Evolutionary conservation across 2,888 invertebrate species (phyloP), one percentile per base, ranked within the genome.

Genomic region (Subacronicta megacephala): DNA sequence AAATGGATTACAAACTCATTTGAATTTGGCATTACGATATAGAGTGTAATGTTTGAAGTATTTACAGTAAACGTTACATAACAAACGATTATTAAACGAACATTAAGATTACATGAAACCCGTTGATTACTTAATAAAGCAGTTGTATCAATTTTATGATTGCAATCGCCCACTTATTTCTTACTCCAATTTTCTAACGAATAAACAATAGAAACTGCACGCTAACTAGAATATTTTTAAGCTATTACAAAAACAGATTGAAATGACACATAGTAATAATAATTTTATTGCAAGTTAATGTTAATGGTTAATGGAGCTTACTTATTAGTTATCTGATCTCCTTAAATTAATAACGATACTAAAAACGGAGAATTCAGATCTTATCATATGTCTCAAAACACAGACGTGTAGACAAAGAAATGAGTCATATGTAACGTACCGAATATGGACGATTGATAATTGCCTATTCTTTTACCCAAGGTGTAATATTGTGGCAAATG

Each of bases 121-220:
- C 13, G 29, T 42, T 10, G 46, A 51, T 69, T 63, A 49, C 65
- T 29, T 41, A 36, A 62, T 35, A 41, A 16, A 44, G 12, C 37
- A 49, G 37, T 51, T 7, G 26, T 43, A 50, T 36, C 7, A 35
- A 46, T 49, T 50, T n/a, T 29, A 23, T 35, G 44, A 47, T 63
- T 7, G 18, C 36, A 63, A 49, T 69, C 43, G 15, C 17, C 16
- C 10, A 42, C 29, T 45, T n/a, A 40, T 33, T 47, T 41, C 70
- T 63, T 63, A 57, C 31, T 63, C 18, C 44, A 41, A 63, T 69
- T 69, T 47, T 49, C 35, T 49, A 35, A 51, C 38, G 56, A 31
- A 49, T 70, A 52, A 45, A 70, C 47, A 31, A 47, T 31, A 44
- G 38, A 18, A 67, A 52, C 37, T 56, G 13, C 35, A 57, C 29